Conservation (phyloP, 92 coral and sea anemone species). For the Porites evermanni region DNA sequence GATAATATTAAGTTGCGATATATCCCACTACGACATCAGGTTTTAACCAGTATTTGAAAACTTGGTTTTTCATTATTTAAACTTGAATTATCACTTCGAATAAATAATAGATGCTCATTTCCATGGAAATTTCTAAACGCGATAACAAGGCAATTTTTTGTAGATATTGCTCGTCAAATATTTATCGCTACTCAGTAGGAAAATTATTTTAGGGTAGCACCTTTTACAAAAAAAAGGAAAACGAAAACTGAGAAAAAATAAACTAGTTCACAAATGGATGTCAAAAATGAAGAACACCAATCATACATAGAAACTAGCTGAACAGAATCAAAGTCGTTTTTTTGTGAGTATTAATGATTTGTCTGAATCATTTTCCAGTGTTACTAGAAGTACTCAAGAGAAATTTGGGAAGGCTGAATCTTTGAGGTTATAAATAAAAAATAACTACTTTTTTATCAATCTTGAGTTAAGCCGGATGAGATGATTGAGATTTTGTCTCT, state of each 20-base stretch:
- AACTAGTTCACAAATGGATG: neutral
- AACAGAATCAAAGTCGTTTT: neutral
- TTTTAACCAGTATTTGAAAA: conserved; percentile 16
- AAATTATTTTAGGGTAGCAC: neutral
- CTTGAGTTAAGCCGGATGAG: too few species aligned
- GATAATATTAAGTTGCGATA: neutral
- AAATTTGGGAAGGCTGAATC: neutral
- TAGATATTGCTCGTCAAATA: conserved; percentile 25
- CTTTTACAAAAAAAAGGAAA: neutral
- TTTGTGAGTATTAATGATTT: too few species aligned
- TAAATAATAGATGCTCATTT: conserved; percentile 20
- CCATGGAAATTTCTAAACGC: conserved; percentile 8
- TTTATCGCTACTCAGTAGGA: conserved; percentile 2
- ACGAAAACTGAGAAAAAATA: neutral
- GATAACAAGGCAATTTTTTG: conserved; percentile 31
- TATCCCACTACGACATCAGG: neutral
- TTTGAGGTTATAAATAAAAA: neutral
- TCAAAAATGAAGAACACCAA: neutral
- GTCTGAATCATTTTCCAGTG: too few species aligned
- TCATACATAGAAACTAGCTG: neutral
- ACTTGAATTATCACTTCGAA: neutral
- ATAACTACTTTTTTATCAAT: too few species aligned
- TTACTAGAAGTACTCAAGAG: neutral
- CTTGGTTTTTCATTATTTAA: conserved; percentile 7
- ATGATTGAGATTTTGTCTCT: too few species aligned